Evolutionary conservation across 2,888 invertebrate genomes (phyloP).

Genomic region (Sylvicola cinctus): DNA sequence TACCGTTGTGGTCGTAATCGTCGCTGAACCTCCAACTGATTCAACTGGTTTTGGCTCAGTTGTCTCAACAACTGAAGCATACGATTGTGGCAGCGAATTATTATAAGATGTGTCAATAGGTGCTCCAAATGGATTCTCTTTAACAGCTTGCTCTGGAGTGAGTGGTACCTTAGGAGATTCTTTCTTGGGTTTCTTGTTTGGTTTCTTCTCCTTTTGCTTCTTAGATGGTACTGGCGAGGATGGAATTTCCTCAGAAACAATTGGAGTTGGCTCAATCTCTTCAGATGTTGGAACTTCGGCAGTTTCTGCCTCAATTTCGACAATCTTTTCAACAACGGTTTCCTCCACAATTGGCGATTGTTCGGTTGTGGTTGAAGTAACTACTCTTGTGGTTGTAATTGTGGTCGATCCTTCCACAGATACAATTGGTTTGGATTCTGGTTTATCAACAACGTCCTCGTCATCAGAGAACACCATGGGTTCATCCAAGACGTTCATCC

Average conservation of each 20-base stretch:
- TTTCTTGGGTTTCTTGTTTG: too few species aligned
- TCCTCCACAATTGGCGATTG: neutral
- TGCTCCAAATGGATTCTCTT: too few species aligned
- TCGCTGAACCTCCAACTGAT: neutral
- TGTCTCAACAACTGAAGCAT: neutral
- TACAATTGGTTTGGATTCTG: neutral
- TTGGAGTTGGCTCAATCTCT: neutral
- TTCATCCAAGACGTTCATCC: slow-evolving; percentile 19
- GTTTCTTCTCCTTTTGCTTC: too few species aligned
- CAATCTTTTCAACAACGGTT: neutral
- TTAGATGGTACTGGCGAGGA: too few species aligned
- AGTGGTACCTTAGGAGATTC: too few species aligned
- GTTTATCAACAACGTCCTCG: slow-evolving; percentile 7
- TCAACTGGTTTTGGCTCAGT: neutral
- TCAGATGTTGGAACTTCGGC: neutral
- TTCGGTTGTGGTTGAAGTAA: neutral
- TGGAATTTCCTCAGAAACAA: neutral
- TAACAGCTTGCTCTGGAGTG: too few species aligned
- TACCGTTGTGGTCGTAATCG: too few species aligned
- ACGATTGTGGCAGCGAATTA: neutral
- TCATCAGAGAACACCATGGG: slow-evolving; percentile 14
- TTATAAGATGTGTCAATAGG: too few species aligned
- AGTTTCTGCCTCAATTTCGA: neutral
- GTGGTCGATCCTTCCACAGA: too few species aligned
- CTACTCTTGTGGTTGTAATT: too few species aligned